A percentile compares a stretch with the other conserved stretches of the same genome.
Evolutionary conservation across 2,113 vertebrate species (phyloP).

Genomic region (Fulica atra): DNA sequence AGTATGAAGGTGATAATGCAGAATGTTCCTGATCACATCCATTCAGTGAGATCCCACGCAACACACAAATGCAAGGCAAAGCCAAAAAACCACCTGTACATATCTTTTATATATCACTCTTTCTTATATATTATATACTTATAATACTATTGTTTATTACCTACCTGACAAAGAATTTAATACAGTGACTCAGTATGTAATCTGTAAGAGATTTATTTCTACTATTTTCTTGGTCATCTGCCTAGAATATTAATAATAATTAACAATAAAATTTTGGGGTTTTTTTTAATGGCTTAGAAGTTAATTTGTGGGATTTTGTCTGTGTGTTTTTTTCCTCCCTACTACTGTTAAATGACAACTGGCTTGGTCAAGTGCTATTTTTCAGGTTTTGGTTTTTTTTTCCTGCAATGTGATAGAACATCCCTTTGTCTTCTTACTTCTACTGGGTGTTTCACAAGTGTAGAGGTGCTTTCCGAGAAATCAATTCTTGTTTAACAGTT

Average conservation of each 20-base stretch:
- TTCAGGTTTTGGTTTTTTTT: neutral
- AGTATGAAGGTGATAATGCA: neutral
- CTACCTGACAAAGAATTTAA: neutral
- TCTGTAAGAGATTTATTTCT: neutral
- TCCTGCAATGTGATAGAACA: neutral
- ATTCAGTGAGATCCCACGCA: accelerated
- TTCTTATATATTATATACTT: too few relatives aligned
- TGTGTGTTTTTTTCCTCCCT: neutral
- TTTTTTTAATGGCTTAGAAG: neutral
- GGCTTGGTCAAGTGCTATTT: neutral
- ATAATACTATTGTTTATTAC: neutral
- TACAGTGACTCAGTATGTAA: neutral
- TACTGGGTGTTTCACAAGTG: neutral
- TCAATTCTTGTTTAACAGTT: neutral
- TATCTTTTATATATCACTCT: neutral
- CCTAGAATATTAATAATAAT: neutral
- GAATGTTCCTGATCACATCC: neutral
- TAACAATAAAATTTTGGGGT: neutral
- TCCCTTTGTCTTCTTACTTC: neutral
- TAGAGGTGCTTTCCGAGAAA: neutral
- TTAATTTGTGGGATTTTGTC: neutral
- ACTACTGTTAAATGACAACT: neutral
- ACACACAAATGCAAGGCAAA: neutral
- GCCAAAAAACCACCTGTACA: neutral
- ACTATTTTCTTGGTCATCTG: neutral